Base-by-base conservation (phyloP, 2,888 invertebrate genomes). In the Tuta absoluta region DNA sequence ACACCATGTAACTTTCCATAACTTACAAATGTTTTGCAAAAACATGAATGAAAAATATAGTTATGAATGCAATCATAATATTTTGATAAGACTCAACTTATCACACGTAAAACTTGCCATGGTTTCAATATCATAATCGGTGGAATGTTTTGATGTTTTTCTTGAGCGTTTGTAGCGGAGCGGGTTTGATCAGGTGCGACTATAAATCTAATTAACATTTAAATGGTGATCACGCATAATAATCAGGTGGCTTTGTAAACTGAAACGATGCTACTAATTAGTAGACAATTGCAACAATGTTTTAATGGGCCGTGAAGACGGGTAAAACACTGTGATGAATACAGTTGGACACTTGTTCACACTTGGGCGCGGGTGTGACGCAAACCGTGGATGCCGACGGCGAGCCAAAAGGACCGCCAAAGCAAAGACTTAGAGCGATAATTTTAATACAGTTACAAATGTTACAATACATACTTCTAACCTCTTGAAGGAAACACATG, bases 181-280 rank as follows among this genome's bases (percentile, higher is more conserved):
- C 67, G 67, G 66, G 80, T 90, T 86, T 89, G 82, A 81, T 86
- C 91, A 91, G 89, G 86, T 91, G 91, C 75, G 74, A 69, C 74
- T 78, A 82, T 85, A 87, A 87, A 88, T 86, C 81, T 89, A 89
- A 90, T 91, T 91, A 91, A 82, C 91, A 91, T 91, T 87, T 87
- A 90, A 89, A 91, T 90, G 89, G 83, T 90, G 85, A 89, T 81
- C 90, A 90, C 85, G 89, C 87, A 89, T 91, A 88, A 88, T 89
- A 88, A 90, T 89, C 87, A 89, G 85, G 77, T 85, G 83, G 84
- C 79, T 86, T 80, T 82, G 80, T 85, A 86, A 84, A 86, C 81
- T 81, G 80, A 79, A 78, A 78, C 82, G 84, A 81, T 80, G 82
- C 79, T 77, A 80, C 82, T 87, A 90, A 90, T 91, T 89, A 86